Percentiles rank a stretch among this genome's conserved stretches.
phyloP scores from a whole-genome alignment of 2,888 invertebrate genomes.

The Platerodrilus igneus region DNA sequence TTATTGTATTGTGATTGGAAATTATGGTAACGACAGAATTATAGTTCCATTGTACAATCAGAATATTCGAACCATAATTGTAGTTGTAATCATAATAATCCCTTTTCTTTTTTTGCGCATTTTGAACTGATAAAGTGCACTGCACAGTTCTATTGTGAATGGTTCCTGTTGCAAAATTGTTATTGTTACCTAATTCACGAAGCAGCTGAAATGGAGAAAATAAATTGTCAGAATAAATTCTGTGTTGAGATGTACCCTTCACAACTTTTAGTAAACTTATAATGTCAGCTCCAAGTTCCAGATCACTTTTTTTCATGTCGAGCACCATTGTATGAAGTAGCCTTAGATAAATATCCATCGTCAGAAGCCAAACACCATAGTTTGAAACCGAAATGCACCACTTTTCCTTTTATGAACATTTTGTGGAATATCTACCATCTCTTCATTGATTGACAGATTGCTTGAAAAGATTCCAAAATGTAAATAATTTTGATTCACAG shows the following conservation, averaged over 20 bases:
- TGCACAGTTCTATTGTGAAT: neutral
- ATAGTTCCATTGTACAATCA: neutral
- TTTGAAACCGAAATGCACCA: slow-evolving; percentile 29
- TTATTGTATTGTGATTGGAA: neutral
- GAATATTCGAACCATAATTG: neutral
- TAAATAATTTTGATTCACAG: slow-evolving; percentile 26
- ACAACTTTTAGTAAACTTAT: no score
- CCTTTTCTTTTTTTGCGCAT: neutral
- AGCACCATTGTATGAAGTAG: no score
- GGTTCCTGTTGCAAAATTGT: slow-evolving; percentile 1
- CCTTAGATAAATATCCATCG: no score
- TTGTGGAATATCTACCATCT: slow-evolving; percentile 31
- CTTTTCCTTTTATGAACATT: slow-evolving; percentile 35
- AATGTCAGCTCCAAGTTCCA: no score
- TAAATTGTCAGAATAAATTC: no score
- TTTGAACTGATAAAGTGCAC: neutral
- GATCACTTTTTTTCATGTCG: no score
- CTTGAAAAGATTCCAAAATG: slow-evolving; percentile 30
- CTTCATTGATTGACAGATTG: slow-evolving; percentile 32
- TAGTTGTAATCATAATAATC: neutral
- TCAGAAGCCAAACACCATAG: no score
- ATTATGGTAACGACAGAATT: no score
- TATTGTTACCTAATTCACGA: no score
- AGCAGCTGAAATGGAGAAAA: no score
- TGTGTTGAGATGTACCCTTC: no score